Evolutionary conservation across 2,888 invertebrate genomes (phyloP).

Genomic region (Nasonovia ribisnigri): DNA sequence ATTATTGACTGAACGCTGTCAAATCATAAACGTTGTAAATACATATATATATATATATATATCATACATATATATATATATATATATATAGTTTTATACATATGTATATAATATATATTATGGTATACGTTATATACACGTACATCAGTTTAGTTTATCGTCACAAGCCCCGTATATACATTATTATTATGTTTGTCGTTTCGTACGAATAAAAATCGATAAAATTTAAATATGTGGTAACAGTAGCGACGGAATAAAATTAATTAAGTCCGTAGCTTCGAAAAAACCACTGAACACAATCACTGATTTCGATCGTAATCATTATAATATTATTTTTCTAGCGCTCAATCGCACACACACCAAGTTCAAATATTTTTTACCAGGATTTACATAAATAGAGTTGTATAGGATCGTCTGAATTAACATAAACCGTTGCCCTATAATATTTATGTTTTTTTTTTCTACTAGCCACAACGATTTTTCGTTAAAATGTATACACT

Average conservation of each 20-base stretch:
- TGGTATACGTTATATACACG: not conserved
- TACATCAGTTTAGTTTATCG: not conserved
- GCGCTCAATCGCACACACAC: not conserved
- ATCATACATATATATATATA: not conserved
- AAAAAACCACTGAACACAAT: constrained; percentile 9
- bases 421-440: constrained; percentile 17
- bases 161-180: not conserved
- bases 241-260: constrained; percentile 51
- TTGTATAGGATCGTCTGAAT: not conserved
- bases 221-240: constrained; percentile 18
- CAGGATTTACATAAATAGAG: constrained; percentile 26
- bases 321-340: constrained; percentile 5
- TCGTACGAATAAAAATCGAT: constrained; percentile 7
- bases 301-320: constrained; percentile 37
- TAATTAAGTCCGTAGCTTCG: constrained; percentile 30
- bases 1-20: not conserved
- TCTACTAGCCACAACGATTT: not conserved
- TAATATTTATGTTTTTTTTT: not conserved
- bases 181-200: not conserved
- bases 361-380: not conserved
- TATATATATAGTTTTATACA: not conserved
- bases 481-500: not conserved
- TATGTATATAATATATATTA: not conserved
- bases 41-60: not conserved
- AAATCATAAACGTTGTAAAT: not conserved